These are phyloP conservation scores for Steinernema khuongi DNA, from an alignment of 1,140 invertebrate genomes.

Conservation along the genomic window DNA sequence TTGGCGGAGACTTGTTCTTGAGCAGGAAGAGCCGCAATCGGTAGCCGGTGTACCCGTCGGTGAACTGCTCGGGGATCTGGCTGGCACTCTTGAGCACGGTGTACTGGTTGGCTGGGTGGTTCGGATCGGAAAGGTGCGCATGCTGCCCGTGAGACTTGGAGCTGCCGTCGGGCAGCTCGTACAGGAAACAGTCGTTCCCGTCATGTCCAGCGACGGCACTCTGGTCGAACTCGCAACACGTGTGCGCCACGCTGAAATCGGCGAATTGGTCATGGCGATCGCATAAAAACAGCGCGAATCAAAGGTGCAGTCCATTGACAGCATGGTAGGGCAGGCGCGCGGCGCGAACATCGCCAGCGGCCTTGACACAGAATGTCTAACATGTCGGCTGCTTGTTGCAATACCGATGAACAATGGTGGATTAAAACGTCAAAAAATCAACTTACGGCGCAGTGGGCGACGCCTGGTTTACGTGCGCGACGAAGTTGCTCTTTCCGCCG, in stretches of 20 bases:
- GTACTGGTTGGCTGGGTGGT: constrained; percentile 27
- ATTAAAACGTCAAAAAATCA: not conserved
- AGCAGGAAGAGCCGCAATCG: constrained; percentile 53
- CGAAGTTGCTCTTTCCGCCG: constrained; percentile 55
- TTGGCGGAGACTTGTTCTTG: constrained; percentile 55
- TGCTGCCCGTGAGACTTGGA: constrained; percentile 9
- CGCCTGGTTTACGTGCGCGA: constrained; percentile 53
- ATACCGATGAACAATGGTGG: not conserved
- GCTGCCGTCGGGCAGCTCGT: constrained; percentile 52
- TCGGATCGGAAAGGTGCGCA: constrained; percentile 11
- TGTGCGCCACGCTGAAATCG: constrained; percentile 49
- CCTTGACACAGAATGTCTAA: constrained; percentile 13
- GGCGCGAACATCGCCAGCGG: not conserved
- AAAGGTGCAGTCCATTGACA: not conserved
- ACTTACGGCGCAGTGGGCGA: constrained; percentile 52
- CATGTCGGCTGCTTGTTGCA: constrained; percentile 14
- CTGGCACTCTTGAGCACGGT: constrained; percentile 49
- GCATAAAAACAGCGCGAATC: constrained; percentile 26
- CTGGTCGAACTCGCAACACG: constrained; percentile 46
- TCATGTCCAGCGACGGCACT: constrained; percentile 41
- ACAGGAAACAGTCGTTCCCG: constrained; percentile 58
- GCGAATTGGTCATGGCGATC: not conserved
- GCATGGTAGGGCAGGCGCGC: not conserved
- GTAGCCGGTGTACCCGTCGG: constrained; percentile 54
- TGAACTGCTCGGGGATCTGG: constrained; percentile 54